These are phyloP conservation scores for Hylaea fasciaria DNA, from an alignment of 2,888 invertebrate species.

Conservation along the genomic window DNA sequence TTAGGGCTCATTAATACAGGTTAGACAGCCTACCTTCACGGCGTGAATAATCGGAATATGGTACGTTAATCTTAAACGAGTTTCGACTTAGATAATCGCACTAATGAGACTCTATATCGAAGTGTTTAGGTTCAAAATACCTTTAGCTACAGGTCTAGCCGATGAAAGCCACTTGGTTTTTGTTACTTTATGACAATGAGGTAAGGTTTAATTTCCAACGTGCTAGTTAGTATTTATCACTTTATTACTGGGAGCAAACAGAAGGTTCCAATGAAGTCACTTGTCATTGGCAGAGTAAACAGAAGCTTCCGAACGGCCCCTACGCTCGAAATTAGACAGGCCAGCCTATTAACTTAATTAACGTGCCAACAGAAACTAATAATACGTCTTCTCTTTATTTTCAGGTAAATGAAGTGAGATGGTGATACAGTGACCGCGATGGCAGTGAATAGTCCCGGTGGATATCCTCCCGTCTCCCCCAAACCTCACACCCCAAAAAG, in stretches of 20 bases:
- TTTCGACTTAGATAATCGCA: not conserved
- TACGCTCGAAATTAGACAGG: not conserved
- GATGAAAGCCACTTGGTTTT: not conserved
- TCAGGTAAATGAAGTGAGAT: slow-evolving; percentile 67
- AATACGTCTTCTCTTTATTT: slow-evolving; percentile 49
- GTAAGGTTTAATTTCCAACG: slow-evolving; percentile 8
- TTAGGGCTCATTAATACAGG: slow-evolving; percentile 24
- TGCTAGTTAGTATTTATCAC: slow-evolving; percentile 1
- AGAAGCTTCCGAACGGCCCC: slow-evolving; percentile 1
- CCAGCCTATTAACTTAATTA: not conserved
- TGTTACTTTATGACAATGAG: not conserved
- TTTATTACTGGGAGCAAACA: slow-evolving; percentile 18
- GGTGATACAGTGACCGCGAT: slow-evolving; percentile 63
- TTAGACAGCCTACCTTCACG: slow-evolving; percentile 13
- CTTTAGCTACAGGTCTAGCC: not conserved
- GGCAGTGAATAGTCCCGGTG: slow-evolving; percentile 86
- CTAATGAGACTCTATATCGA: not conserved
- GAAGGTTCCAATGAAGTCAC: not conserved
- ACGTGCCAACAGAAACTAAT: not conserved
- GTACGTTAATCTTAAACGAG: slow-evolving; percentile 12
- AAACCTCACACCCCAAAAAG: slow-evolving; percentile 83
- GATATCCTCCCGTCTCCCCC: slow-evolving; percentile 84
- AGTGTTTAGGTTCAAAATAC: slow-evolving; percentile 2
- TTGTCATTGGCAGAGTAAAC: slow-evolving; percentile 18
- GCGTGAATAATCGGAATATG: slow-evolving; percentile 20